Conservation (phyloP, 1,140 invertebrate genomes). For the Andricus grossulariae region DNA sequence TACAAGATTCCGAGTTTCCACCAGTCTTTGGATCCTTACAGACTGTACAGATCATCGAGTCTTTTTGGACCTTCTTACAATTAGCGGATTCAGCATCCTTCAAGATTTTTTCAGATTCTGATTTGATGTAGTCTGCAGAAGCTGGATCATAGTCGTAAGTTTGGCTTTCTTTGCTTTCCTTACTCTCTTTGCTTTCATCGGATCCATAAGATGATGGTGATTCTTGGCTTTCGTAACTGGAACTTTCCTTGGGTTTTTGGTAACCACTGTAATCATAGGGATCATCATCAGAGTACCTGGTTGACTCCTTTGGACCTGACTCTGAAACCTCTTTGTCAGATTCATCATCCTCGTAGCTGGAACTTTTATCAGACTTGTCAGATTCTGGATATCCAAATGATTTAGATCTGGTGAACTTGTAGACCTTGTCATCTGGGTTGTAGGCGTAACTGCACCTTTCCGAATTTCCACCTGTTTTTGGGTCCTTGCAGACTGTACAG, state of each 20-base stretch:
- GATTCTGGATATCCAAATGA: constrained; percentile 64
- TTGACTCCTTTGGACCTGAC: constrained; percentile 37
- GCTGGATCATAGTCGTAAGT: constrained; percentile 47
- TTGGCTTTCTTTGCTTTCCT: constrained; percentile 11
- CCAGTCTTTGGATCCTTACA: constrained; percentile 83
- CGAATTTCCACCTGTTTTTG: constrained; percentile 82
- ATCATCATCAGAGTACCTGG: constrained; percentile 33
- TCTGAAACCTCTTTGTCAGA: constrained; percentile 3
- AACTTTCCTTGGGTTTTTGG: not conserved
- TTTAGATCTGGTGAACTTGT: constrained; percentile 77
- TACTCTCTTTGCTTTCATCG: not conserved
- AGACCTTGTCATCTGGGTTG: constrained; percentile 82
- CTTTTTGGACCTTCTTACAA: constrained; percentile 79
- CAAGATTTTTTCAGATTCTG: constrained; percentile 60
- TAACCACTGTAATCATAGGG: constrained; percentile 34
- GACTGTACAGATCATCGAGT: constrained; percentile 81
- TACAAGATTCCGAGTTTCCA: constrained; percentile 84
- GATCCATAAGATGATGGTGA: constrained; percentile 4
- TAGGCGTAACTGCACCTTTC: constrained; percentile 84
- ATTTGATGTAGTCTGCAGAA: constrained; percentile 45
- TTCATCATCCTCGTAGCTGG: constrained; percentile 32
- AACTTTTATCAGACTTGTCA: not conserved
- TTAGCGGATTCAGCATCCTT: constrained; percentile 54
- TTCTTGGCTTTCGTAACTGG: constrained; percentile 24
- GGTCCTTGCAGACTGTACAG: constrained; percentile 82